phyloP scores from a whole-genome alignment of 1,140 invertebrate species.

The Pachyrhynchus sulphureomaculatus region DNA sequence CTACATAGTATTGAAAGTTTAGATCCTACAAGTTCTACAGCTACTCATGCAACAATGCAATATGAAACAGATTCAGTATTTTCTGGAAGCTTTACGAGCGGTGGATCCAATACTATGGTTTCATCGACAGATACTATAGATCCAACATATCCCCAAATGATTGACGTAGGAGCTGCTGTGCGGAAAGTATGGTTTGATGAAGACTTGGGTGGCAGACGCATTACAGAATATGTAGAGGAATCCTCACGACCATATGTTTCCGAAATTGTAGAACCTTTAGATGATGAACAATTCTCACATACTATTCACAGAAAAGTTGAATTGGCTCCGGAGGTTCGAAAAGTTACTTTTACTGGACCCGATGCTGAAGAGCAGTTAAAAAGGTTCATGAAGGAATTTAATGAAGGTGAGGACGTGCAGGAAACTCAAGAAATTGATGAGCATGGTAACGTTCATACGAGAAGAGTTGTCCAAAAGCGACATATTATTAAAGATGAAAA shows the following conservation, averaged over 20 bases:
- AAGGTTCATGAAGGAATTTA: slow-evolving; percentile 56
- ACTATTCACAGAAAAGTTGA: slow-evolving; percentile 54
- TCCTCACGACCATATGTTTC: slow-evolving; percentile 51
- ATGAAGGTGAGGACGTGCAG: slow-evolving; percentile 55
- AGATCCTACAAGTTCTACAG: slow-evolving; percentile 72
- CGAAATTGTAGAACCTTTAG: slow-evolving; percentile 53
- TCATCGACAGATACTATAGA: slow-evolving; percentile 69
- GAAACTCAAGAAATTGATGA: slow-evolving; percentile 55
- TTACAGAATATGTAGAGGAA: slow-evolving; percentile 46
- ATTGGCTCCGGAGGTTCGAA: slow-evolving; percentile 56
- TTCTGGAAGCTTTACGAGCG: slow-evolving; percentile 79
- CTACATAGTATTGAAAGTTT: slow-evolving; percentile 68
- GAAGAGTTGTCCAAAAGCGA: slow-evolving; percentile 54
- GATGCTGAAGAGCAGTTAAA: slow-evolving; percentile 55
- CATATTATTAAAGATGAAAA: slow-evolving; percentile 50
- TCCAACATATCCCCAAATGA: slow-evolving; percentile 41
- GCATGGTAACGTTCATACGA: slow-evolving; percentile 57
- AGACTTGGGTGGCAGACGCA: slow-evolving; percentile 33
- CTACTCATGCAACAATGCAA: slow-evolving; percentile 79
- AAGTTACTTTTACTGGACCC: slow-evolving; percentile 58
- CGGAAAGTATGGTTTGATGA: slow-evolving; percentile 53
- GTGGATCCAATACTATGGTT: slow-evolving; percentile 73
- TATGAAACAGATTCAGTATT: slow-evolving; percentile 79
- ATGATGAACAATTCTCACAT: slow-evolving; percentile 51
- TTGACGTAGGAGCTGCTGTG: slow-evolving; percentile 48